Base-by-base conservation (phyloP, 2,888 invertebrate genomes). In the Trissonchulus latispiculum region DNA sequence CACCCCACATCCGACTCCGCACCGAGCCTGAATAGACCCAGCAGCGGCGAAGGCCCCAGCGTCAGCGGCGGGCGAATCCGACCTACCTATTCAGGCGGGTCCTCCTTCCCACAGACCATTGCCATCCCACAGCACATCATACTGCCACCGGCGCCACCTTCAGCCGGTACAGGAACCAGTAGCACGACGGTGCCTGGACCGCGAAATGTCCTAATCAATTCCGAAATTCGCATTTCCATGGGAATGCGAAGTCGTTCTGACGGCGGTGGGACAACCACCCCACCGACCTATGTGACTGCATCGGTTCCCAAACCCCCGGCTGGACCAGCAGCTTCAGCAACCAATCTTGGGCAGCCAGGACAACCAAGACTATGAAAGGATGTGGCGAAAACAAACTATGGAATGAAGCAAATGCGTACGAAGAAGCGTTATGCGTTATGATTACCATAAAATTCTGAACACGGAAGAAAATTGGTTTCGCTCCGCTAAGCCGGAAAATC, bases 161-260 rank as follows among this genome's bases (percentile, higher is more conserved):
- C 59, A 28, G 23, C 59, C 28, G 23, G 28, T 23, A 23, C 59
- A 23, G 59, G 59, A 23, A 28, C 59, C 28, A 59, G 59, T 59
- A 28, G 59, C 59, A 33, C 31, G 32, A 33, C 31, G 35, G 35
- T 28, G 32, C 15, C 66, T 18, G 48, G 48, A 23, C 8, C 66
- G 8, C 8, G 66, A 64, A 64, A 64, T 64, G 8, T 64, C 35
- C 31, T 64, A 8, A 64, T 64, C 66, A 64, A 64, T n/a, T 64
- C 66, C 28, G 66, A 64, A 64, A 64, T 64, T 15, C 31, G 35
- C 31, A 64, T 64, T 64, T 64, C 66, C 31, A 64, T 64, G 66
- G 48, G 8, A 8, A 8, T 23, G 8, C 8, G 23, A 23, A n/a
- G n/a, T n/a, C 48, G 48, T 23, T 8, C 48, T 15, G 48, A 48